phyloP scores from a whole-genome alignment of 2,113 vertebrate species.

The Cygnus atratus region DNA sequence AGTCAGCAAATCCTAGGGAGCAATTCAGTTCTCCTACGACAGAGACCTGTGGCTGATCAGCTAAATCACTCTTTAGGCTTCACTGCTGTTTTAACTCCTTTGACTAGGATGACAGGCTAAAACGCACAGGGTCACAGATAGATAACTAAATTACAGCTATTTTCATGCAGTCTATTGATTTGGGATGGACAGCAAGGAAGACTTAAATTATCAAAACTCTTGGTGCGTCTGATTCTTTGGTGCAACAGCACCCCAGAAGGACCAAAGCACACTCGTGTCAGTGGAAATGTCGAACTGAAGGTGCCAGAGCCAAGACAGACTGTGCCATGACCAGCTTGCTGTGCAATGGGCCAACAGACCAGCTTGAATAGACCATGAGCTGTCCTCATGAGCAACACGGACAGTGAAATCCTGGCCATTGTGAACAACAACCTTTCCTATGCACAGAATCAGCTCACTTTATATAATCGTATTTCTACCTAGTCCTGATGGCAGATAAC shows the following conservation, averaged over 20 bases:
- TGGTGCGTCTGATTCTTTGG: neutral
- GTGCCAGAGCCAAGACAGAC: neutral
- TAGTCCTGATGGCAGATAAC: neutral
- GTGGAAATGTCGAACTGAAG: neutral
- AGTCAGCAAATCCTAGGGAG: neutral
- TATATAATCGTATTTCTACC: neutral
- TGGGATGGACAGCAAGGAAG: neutral
- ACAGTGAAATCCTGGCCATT: neutral
- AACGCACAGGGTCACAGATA: fast-evolving
- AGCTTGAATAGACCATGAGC: neutral
- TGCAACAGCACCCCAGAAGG: neutral
- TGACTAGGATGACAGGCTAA: neutral
- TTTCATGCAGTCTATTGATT: neutral
- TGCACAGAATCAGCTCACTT: neutral
- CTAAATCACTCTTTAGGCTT: neutral
- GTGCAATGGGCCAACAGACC: fast-evolving
- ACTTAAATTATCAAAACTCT: neutral
- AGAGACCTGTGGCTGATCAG: neutral
- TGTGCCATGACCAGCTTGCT: fast-evolving
- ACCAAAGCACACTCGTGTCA: neutral
- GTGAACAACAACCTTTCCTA: neutral
- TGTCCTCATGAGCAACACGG: neutral
- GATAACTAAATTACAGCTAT: neutral
- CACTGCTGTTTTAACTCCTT: neutral
- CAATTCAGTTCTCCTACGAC: neutral